These are phyloP conservation scores for Hiodon tergisus DNA, from an alignment of 2,113 vertebrate genomes.

Conservation along the genomic window DNA sequence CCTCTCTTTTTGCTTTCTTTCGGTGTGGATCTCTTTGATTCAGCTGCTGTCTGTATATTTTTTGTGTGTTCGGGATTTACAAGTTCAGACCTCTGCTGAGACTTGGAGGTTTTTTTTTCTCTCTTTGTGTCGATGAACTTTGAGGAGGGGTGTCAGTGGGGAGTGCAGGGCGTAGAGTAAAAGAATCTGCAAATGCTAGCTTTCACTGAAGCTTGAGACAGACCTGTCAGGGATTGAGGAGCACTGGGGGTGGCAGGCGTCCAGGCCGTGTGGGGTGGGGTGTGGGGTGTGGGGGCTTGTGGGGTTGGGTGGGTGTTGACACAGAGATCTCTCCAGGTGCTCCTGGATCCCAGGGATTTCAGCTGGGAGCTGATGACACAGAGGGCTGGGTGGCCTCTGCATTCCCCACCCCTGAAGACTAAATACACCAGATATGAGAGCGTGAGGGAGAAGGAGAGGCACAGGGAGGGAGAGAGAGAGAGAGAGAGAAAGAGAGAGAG, in stretches of 20 bases:
- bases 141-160: not conserved
- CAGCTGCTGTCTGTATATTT: not conserved
- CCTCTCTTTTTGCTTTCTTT: not conserved
- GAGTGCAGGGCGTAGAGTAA: not conserved
- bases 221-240: not conserved
- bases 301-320: slow-evolving; percentile 42
- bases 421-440: slow-evolving; percentile 9
- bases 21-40: not conserved
- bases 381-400: slow-evolving; percentile 31
- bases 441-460: not conserved
- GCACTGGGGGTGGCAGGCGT: not conserved
- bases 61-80: not conserved
- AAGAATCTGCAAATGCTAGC: slow-evolving; percentile 1
- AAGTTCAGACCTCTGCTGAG: slow-evolving; percentile 1
- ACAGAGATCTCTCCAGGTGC: slow-evolving; percentile 53
- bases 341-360: slow-evolving; percentile 53
- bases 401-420: slow-evolving; percentile 1
- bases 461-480: not conserved
- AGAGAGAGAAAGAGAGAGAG: not conserved
- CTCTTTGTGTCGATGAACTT: not conserved
- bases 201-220: not conserved
- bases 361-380: slow-evolving; percentile 24
- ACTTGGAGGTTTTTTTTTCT: not conserved
- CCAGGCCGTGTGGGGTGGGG: not conserved
- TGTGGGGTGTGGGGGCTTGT: slow-evolving; percentile 13